These are phyloP conservation scores for Leucoraja ocellata DNA, from an alignment of 2,797 vertebrate species.

Conservation along the genomic window DNA sequence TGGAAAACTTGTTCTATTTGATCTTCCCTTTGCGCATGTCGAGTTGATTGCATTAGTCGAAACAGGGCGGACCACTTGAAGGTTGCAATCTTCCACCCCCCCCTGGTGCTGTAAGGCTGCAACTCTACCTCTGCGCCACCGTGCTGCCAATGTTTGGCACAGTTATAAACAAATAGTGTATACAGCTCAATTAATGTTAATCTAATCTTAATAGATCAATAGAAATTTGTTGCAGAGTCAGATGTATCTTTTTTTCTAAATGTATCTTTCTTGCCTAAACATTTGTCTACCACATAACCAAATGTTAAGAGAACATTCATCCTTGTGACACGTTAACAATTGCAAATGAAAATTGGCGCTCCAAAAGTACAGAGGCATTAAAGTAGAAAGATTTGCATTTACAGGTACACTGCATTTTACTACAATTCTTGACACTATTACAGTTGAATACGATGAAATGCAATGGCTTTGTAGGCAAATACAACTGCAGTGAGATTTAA, in stretches of 20 bases:
- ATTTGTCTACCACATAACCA: not conserved
- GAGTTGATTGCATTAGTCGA: too few relatives aligned
- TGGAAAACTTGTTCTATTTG: too few relatives aligned
- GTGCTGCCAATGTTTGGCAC: not conserved
- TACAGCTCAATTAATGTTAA: not conserved
- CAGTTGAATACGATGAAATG: not conserved
- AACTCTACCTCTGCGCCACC: too few relatives aligned
- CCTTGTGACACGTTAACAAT: not conserved
- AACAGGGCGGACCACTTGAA: too few relatives aligned
- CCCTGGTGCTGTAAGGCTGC: too few relatives aligned
- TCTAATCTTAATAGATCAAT: not conserved
- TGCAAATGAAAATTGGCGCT: not conserved
- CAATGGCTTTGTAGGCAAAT: not conserved
- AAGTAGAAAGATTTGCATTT: slow-evolving; percentile 11
- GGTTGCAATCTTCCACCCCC: too few relatives aligned
- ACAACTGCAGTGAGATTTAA: not conserved
- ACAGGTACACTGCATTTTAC: not conserved
- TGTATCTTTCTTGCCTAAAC: not conserved
- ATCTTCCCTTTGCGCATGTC: too few relatives aligned
- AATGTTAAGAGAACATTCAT: not conserved
- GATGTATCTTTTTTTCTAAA: not conserved
- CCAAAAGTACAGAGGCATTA: not conserved
- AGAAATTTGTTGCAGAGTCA: not conserved
- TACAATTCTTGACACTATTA: not conserved
- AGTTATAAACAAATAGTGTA: not conserved